These are phyloP conservation scores for Calcarius lapponicus DNA, from an alignment of 2,797 vertebrate genomes.

Conservation along the genomic window DNA sequence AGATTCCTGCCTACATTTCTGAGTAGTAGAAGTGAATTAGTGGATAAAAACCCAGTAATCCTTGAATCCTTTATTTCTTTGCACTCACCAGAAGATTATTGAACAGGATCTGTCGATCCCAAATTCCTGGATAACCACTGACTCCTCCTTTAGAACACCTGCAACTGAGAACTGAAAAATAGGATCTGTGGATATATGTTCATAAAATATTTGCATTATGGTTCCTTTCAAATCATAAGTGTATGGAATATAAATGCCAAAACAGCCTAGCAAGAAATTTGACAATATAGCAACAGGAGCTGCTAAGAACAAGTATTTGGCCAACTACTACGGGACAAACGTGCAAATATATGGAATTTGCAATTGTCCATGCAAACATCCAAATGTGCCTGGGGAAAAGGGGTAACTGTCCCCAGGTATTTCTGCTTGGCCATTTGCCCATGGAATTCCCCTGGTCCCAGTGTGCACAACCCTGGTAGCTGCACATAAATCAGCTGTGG, in stretches of 20 bases:
- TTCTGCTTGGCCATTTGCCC: neutral
- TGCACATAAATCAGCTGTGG: conserved; percentile 8
- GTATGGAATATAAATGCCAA: neutral
- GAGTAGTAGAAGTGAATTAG: neutral
- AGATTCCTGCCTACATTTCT: neutral
- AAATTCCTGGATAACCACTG: neutral
- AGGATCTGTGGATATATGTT: neutral
- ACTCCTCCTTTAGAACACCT: neutral
- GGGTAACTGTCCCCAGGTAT: neutral
- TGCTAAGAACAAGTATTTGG: conserved; percentile 17
- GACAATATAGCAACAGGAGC: neutral
- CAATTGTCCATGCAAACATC: neutral
- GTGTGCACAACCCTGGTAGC: neutral
- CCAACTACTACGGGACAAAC: neutral
- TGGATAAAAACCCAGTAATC: neutral
- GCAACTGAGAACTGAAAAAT: neutral
- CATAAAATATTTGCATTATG: neutral
- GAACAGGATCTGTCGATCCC: neutral
- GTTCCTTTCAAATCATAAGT: neutral
- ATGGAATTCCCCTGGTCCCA: neutral
- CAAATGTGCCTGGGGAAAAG: accelerated
- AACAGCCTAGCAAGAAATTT: neutral
- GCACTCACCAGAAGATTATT: neutral
- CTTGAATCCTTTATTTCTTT: neutral
- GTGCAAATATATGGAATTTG: neutral